A percentile compares a stretch with the other conserved stretches of the same genome.
phyloP scores from a whole-genome alignment of 1,140 invertebrate genomes.

The Trypoxylus dichotomus region DNA sequence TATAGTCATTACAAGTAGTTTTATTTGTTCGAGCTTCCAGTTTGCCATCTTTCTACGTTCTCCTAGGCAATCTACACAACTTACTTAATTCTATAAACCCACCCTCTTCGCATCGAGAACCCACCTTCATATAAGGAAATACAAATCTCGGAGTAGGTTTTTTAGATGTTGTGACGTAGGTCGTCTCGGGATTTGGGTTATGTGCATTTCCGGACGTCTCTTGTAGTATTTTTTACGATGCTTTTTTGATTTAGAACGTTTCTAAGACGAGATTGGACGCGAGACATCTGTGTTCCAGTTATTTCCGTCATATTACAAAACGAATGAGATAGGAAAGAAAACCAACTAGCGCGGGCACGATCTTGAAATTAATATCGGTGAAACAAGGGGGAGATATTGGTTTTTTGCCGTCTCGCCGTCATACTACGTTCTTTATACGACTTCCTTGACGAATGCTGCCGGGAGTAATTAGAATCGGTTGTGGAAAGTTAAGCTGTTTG shows the following conservation, averaged over 20 bases:
- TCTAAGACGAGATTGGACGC: neutral
- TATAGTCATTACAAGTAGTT: too few relatives aligned
- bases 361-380: constrained; percentile 20
- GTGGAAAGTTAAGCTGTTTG: neutral
- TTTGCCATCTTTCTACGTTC: too few relatives aligned
- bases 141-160: neutral
- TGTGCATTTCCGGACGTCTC: constrained; percentile 13
- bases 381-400: constrained; percentile 12
- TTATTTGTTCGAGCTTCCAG: too few relatives aligned
- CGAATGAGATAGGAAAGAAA: neutral
- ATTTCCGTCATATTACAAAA: constrained; percentile 17
- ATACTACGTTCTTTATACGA: neutral
- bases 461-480: neutral
- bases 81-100: neutral
- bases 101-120: neutral
- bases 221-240: constrained; percentile 2
- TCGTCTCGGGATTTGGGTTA: constrained; percentile 15
- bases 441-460: neutral
- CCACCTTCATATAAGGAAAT: neutral
- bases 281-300: constrained; percentile 18
- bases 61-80: neutral
- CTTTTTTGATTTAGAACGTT: constrained; percentile 23
- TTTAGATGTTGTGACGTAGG: constrained; percentile 13
- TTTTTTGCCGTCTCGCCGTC: neutral
- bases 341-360: neutral